A percentile compares a stretch with the other conserved stretches of the same genome.
These are phyloP conservation scores for Leontocebus nigricollis DNA, from an alignment of 2,797 vertebrate genomes.

Conservation along the genomic window DNA sequence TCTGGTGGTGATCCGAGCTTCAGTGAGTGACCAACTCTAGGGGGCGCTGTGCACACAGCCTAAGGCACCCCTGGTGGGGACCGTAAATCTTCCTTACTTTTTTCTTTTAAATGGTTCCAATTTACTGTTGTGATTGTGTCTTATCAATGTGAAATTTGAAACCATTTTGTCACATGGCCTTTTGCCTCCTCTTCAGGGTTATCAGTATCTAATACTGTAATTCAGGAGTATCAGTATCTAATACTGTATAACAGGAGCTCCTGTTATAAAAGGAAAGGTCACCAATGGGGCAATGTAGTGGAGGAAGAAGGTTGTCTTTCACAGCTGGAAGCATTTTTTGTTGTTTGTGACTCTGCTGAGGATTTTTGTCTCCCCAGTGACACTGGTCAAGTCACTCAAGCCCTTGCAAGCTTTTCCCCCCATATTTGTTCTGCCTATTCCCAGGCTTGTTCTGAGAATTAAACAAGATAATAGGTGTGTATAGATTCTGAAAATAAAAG, in stretches of 20 bases:
- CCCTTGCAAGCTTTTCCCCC: not conserved
- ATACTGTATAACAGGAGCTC: not conserved
- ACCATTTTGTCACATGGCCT: not conserved
- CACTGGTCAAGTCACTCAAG: not conserved
- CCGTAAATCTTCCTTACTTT: not conserved
- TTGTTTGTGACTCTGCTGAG: not conserved
- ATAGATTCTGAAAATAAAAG: not conserved
- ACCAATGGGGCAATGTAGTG: not conserved
- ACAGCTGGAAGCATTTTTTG: not conserved
- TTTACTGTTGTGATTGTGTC: not conserved
- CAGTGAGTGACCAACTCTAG: not conserved
- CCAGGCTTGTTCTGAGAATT: constrained; percentile 23
- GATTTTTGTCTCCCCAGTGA: not conserved
- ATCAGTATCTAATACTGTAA: not conserved
- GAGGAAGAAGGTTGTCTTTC: not conserved
- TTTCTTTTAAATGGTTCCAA: not conserved
- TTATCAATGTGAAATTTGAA: not conserved
- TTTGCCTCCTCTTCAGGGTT: not conserved
- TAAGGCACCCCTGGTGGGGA: too few relatives aligned
- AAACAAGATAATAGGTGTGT: not conserved
- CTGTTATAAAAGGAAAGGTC: not conserved
- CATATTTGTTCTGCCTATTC: not conserved
- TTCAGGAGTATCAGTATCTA: not conserved
- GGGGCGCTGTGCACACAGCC: not conserved
- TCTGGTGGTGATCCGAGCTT: not conserved